Conservation (phyloP, 2,113 vertebrate species). For the Thymallus thymallus region DNA sequence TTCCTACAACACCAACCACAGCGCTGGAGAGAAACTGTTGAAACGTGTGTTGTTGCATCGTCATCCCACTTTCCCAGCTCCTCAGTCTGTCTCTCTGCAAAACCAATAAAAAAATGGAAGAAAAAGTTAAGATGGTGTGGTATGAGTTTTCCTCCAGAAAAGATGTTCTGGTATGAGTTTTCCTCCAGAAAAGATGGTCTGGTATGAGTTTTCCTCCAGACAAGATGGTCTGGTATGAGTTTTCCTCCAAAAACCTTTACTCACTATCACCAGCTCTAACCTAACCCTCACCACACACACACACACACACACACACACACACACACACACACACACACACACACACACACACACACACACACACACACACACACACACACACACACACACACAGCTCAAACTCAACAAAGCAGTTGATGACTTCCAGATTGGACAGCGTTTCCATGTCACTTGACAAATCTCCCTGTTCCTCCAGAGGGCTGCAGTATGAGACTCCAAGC, state of each 20-base stretch:
- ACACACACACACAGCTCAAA: slow-evolving; percentile 16
- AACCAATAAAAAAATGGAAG: slow-evolving; percentile 68
- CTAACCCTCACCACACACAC: slow-evolving; percentile 24
- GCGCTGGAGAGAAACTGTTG: slow-evolving; percentile 22
- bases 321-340: too few relatives aligned
- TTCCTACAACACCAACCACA: not conserved
- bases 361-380: not conserved
- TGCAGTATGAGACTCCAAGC: not conserved
- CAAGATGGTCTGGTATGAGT: slow-evolving; percentile 17
- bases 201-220: slow-evolving; percentile 25
- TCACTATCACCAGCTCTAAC: slow-evolving; percentile 38
- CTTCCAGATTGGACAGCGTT: slow-evolving; percentile 56
- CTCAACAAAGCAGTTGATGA: slow-evolving; percentile 54
- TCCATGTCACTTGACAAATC: slow-evolving; percentile 38
- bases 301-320: too few relatives aligned
- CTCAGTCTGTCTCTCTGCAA: slow-evolving; percentile 57
- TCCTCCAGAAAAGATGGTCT: slow-evolving; percentile 4
- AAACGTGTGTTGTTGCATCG: not conserved
- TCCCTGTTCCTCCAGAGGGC: slow-evolving; percentile 18
- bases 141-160: slow-evolving; percentile 24
- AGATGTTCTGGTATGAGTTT: slow-evolving; percentile 20
- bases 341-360: not conserved
- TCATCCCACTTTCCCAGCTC: slow-evolving; percentile 35
- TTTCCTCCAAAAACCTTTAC: slow-evolving; percentile 14
- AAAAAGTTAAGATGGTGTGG: slow-evolving; percentile 4